Evolutionary conservation across 35 echinoderm and acorn worm species (phyloP), one percentile per base, ranked within the genome.

Genomic region (Apostichopus parvimensis): DNA sequence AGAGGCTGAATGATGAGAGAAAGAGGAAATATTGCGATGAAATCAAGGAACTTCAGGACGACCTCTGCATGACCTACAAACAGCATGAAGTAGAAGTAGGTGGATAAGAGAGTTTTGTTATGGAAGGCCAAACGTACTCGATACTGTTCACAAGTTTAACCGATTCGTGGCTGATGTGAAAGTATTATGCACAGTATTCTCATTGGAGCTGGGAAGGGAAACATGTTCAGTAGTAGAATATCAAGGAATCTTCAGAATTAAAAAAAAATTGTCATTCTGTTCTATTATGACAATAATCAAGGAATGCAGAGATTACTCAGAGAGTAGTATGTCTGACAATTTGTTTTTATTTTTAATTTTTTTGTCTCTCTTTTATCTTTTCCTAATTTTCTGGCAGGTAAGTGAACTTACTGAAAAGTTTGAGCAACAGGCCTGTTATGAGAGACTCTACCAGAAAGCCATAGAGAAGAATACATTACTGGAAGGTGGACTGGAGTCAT

Each of bases 381-480:
- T 22, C 14, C 5, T 61, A 9, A 8, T 80, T 53, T 25, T 54
- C 14, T 28, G 6, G 21, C 53, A 95, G 94, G 57, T 95, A 6
- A 58, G 22, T 83, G 91, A 90, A 9, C 89, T 93, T 12, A 87
- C 91, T 56, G 68, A 80, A 52, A 18, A 95, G 57, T 26, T 93
- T 24, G 87, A 90, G 57, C 61, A 93, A 24, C 89, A 90, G 26
- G 6, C 86, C 1, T 79, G 87, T 71, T 96, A 96, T 92, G 90
- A 96, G 90, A 61, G 80, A 61, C 93, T 94, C 65, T 96, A 96
- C 77, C 77, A 87, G 0, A 94, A 92, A 68, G 83, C 86, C 15
- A 60, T 79, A 24, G 83, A 77, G 53, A 93, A 86, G 56, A 87
- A 91, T 15, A 55, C 18, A 34, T 56, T 52, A 17, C 85, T 94